Evolutionary conservation across 1,140 invertebrate species (phyloP).

Genomic region (Glossosoma conforme): DNA sequence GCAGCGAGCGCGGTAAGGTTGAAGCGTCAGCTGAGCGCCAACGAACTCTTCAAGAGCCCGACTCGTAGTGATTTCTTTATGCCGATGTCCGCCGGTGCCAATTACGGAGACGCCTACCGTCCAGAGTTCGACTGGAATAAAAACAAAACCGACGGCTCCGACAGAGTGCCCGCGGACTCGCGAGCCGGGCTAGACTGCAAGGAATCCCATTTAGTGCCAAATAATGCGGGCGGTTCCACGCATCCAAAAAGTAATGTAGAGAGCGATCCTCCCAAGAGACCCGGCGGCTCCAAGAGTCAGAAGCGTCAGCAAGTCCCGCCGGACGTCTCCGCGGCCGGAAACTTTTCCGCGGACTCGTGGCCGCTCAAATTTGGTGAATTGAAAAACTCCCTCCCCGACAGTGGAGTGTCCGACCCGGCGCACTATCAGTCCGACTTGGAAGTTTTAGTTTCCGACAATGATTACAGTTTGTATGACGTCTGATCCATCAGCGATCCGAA

Average conservation of each 20-base stretch:
- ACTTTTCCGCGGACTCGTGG: slow-evolving; percentile 9
- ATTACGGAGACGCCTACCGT: slow-evolving; percentile 17
- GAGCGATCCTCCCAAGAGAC: slow-evolving; percentile 8
- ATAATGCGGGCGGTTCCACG: slow-evolving; percentile 24
- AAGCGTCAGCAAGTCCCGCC: slow-evolving; percentile 8
- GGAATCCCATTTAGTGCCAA: slow-evolving; percentile 31
- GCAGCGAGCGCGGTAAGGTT: slow-evolving; percentile 11
- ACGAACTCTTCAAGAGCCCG: slow-evolving; percentile 20
- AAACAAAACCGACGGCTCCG: slow-evolving; percentile 9
- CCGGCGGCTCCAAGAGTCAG: neutral
- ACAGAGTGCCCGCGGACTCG: slow-evolving; percentile 19
- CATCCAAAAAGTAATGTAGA: slow-evolving; percentile 26
- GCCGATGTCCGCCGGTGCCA: slow-evolving; percentile 30
- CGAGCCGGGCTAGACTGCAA: slow-evolving; percentile 18
- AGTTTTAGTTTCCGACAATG: slow-evolving; percentile 31
- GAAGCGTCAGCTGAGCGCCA: slow-evolving; percentile 29
- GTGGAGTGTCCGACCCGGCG: slow-evolving; percentile 1
- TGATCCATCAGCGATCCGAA: too few relatives aligned
- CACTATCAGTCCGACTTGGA: slow-evolving; percentile 27
- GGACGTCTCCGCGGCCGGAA: slow-evolving; percentile 5
- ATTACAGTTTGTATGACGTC: slow-evolving; percentile 26
- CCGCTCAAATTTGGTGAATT: slow-evolving; percentile 24
- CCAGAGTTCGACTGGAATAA: slow-evolving; percentile 26
- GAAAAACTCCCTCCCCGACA: slow-evolving; percentile 27
- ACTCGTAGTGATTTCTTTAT: slow-evolving; percentile 14